Percentiles rank a stretch among this genome's conserved stretches.
Conservation (phyloP, 2,797 vertebrate species). For the Dryobates pubescens region DNA sequence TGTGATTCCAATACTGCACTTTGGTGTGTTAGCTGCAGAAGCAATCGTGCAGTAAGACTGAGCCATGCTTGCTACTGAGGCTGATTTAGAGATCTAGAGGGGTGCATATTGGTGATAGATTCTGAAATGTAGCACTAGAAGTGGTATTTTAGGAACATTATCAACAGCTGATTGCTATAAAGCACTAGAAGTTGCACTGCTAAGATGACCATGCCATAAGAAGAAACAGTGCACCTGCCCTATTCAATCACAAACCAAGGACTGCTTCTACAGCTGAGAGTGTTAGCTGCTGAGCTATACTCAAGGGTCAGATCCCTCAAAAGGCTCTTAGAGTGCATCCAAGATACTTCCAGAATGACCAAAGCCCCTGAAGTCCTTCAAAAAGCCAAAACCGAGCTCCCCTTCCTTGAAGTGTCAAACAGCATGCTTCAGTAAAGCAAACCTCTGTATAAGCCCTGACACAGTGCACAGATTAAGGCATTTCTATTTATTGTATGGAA, state of each 20-base stretch:
- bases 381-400: neutral
- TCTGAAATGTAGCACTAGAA: neutral
- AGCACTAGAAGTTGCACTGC: neutral
- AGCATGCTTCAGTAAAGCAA: neutral
- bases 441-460: neutral
- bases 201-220: neutral
- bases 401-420: neutral
- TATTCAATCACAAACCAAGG: fast-evolving
- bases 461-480: neutral
- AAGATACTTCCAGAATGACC: neutral
- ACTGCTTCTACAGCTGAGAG: fast-evolving
- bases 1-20: fast-evolving
- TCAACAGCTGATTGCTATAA: neutral
- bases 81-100: neutral
- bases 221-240: neutral
- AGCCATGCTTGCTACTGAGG: fast-evolving
- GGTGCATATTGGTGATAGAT: fast-evolving
- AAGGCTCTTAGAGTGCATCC: neutral
- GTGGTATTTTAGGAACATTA: neutral
- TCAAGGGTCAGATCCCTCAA: fast-evolving
- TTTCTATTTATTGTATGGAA: neutral
- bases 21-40: neutral
- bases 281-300: too few relatives aligned
- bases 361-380: neutral
- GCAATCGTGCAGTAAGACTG: fast-evolving